These are phyloP conservation scores for Ctenopoma multispine DNA, from an alignment of 2,797 vertebrate species.

Conservation along the genomic window DNA sequence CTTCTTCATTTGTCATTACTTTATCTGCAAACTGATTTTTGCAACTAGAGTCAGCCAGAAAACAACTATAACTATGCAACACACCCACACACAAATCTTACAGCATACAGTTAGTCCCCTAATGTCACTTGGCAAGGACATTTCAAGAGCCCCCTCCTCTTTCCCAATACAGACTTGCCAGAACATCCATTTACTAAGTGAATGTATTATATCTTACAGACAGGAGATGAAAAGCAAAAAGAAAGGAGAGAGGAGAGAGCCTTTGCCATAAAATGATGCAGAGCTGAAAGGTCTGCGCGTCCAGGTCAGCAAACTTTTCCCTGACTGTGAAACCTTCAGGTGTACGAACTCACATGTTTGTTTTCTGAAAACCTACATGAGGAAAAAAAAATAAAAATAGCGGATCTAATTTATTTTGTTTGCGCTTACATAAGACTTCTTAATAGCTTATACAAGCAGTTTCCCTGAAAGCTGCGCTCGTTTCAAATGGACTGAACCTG, in stretches of 20 bases:
- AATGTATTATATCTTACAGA: conserved; percentile 71
- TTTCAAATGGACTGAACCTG: conserved; percentile 21
- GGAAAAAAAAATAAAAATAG: conserved; percentile 7
- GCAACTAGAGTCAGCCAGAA: conserved; percentile 20
- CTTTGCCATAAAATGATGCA: not conserved
- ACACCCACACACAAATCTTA: conserved; percentile 31
- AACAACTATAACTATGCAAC: conserved; percentile 19
- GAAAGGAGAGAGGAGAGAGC: not conserved
- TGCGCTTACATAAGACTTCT: conserved; percentile 54
- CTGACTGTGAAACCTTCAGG: conserved; percentile 23
- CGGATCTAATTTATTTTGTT: conserved; percentile 44
- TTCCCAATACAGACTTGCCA: conserved; percentile 64
- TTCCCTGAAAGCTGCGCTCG: conserved; percentile 43
- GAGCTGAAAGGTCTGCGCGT: not conserved
- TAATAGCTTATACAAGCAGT: conserved; percentile 48
- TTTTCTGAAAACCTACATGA: conserved; percentile 47
- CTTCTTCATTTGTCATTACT: conserved; percentile 20
- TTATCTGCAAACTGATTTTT: conserved; percentile 16
- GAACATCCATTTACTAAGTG: conserved; percentile 83
- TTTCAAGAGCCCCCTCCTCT: conserved; percentile 37
- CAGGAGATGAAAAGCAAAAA: conserved; percentile 30
- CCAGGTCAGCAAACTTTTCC: conserved; percentile 38
- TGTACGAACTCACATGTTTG: conserved; percentile 24
- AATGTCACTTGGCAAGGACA: conserved; percentile 76
- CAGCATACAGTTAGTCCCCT: conserved; percentile 52